Base-by-base conservation (phyloP, 1,140 invertebrate species). In the Tyrophagus putrescentiae region DNA sequence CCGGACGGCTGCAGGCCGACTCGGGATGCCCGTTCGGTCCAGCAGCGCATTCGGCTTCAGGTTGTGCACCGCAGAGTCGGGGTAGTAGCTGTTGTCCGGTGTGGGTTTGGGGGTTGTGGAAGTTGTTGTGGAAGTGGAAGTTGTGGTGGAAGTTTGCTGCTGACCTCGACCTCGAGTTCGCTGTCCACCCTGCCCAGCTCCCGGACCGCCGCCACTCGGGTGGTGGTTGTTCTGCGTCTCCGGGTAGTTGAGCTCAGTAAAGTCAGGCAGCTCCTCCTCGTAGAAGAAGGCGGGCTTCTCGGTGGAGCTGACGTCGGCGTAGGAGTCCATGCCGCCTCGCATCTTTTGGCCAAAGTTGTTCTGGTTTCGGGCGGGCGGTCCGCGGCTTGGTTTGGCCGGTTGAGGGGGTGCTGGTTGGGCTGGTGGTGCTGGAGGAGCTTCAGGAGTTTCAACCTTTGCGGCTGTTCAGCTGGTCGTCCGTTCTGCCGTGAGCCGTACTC, bases 1-100 rank as follows among this genome's bases (percentile, higher is more conserved):
- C 85, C 5, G 84, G 77, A 67, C 84, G 75, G 61, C 83, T 79
- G 67, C 85, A 88, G 28, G 84, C 79, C 54, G 61, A 53, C 62
- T 65, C 57, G 64, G 61, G 45, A 66, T 29, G 36, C 50, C 57
- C 31, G 34, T 50, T 60, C 54, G 44, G 29, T 59, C 33, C n/a
- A n/a, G n/a, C n/a, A n/a, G n/a, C n/a, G n/a, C n/a, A n/a, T n/a
- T n/a, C 34, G 34, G 27, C 53, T 59, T 45, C 29, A 25, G 16
- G 42, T 21, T 39, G 18, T 48, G 21, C 52, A 48, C 32, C 23
- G 36, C 39, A 21, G 25, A 59, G 18, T 59, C 36, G 7, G 27
- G 56, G 29, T 57, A 54, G 27, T 54, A 54, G 16, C 31, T 54
- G 27, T 54, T 54, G n/a, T 54, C 52, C 11, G 11, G n/a, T 31